A percentile compares a stretch with the other conserved stretches of the same genome.
These are phyloP conservation scores for Pomatorhinus ruficollis DNA, from an alignment of 2,113 vertebrate species.

Conservation along the genomic window DNA sequence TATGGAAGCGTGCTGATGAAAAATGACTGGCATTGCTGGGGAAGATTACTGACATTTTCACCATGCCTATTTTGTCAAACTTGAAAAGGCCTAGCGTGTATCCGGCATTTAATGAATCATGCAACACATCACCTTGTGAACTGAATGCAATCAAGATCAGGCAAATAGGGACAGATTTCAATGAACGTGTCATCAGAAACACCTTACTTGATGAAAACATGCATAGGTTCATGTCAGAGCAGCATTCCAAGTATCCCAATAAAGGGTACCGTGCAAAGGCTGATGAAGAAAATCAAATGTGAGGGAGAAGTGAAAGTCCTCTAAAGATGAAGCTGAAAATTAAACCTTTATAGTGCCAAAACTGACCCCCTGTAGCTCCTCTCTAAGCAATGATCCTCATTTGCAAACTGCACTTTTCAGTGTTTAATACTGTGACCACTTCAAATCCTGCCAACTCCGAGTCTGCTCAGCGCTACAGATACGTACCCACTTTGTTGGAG, in stretches of 20 bases:
- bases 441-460: neutral
- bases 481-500: neutral
- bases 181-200: neutral
- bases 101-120: constrained; percentile 37
- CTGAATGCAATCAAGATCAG: constrained; percentile 13
- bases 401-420: neutral
- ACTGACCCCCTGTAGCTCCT: neutral
- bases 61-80: constrained; percentile 15
- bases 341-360: neutral
- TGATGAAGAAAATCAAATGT: neutral
- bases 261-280: neutral
- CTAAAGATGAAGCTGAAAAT: neutral
- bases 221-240: neutral
- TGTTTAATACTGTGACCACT: neutral
- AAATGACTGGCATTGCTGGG: constrained; percentile 30
- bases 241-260: neutral
- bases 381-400: neutral
- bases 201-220: constrained; percentile 27
- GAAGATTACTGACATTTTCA: constrained; percentile 59
- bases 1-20: neutral
- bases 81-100: neutral
- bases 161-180: neutral
- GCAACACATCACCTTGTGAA: constrained; percentile 15
- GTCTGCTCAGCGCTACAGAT: neutral
- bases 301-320: neutral